A percentile compares a stretch with the other conserved stretches of the same genome.
These are phyloP conservation scores for Kradibia gibbosae DNA, from an alignment of 1,140 invertebrate genomes.

Conservation along the genomic window DNA sequence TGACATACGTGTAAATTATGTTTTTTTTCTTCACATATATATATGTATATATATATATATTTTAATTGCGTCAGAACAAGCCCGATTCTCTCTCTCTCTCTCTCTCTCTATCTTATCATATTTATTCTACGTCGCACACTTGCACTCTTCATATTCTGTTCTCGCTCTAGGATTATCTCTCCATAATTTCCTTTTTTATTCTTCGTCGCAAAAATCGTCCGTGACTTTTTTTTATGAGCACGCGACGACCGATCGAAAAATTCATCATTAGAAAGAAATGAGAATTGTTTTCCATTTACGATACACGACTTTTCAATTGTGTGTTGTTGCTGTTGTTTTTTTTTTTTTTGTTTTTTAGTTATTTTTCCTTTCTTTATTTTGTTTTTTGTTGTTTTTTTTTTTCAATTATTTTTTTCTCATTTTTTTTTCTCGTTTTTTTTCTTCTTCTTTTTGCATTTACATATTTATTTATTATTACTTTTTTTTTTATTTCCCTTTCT, in stretches of 20 bases:
- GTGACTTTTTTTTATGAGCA: constrained; percentile 27
- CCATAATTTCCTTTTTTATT: constrained; percentile 30
- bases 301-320: constrained; percentile 11
- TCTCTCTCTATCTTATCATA: constrained; percentile 8
- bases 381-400: not conserved
- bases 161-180: constrained; percentile 16
- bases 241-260: constrained; percentile 29
- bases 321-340: too few relatives aligned
- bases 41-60: too few relatives aligned
- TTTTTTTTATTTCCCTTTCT: not conserved
- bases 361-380: not conserved
- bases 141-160: constrained; percentile 35
- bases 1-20: constrained; percentile 38
- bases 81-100: constrained; percentile 20
- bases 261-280: constrained; percentile 30
- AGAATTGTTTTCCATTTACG: not conserved
- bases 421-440: not conserved
- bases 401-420: not conserved
- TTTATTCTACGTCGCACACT: constrained; percentile 36
- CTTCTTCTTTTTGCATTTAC: too few relatives aligned
- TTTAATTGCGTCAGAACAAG: constrained; percentile 24
- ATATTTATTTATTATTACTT: not conserved
- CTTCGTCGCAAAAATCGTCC: constrained; percentile 34
- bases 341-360: constrained; percentile 1
- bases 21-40: too few relatives aligned